Evolutionary conservation across 2,797 vertebrate species (phyloP).

Genomic region (Erethizon dorsatum): DNA sequence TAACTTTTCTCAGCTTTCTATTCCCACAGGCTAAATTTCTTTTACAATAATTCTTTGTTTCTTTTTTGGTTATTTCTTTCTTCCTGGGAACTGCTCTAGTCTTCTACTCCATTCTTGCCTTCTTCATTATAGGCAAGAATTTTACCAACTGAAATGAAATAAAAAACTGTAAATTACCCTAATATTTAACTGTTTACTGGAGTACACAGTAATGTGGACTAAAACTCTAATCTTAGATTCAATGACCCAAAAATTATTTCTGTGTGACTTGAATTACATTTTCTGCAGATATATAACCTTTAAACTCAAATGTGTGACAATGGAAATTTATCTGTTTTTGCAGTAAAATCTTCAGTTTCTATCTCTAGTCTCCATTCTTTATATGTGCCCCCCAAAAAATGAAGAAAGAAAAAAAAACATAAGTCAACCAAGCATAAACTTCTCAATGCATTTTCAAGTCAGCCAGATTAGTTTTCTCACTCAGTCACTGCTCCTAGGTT

Average conservation of each 20-base stretch:
- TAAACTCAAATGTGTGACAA: background rate
- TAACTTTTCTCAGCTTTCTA: background rate
- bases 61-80: background rate
- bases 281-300: background rate
- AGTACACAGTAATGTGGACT: background rate
- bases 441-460: background rate
- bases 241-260: background rate
- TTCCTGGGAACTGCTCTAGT: background rate
- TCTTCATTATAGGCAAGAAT: background rate
- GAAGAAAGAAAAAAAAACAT: background rate
- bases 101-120: background rate
- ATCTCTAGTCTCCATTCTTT: background rate
- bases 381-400: background rate
- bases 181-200: background rate
- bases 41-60: background rate
- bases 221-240: background rate
- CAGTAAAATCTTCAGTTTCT: background rate
- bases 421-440: background rate
- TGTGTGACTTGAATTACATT: background rate
- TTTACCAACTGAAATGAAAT: slow-evolving; percentile 8
- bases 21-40: background rate
- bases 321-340: background rate
- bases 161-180: background rate
- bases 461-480: background rate
- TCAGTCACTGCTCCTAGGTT: background rate